These are phyloP conservation scores for Chiloscyllium punctatum DNA, from an alignment of 2,797 vertebrate species.

Conservation along the genomic window DNA sequence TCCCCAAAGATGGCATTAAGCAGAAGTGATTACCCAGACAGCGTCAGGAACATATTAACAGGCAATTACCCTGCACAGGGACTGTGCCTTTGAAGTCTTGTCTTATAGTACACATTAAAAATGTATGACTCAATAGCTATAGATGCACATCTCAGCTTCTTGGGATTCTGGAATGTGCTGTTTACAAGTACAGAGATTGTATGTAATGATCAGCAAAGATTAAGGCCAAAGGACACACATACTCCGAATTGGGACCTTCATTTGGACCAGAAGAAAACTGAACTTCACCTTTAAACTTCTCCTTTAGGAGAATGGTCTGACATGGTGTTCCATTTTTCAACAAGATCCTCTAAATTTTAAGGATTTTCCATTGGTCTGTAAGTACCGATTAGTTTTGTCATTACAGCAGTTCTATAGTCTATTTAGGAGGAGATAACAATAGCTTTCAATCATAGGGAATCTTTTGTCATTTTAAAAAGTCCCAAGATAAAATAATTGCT, in stretches of 20 bases:
- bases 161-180: slow-evolving; percentile 23
- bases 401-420: neutral
- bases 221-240: neutral
- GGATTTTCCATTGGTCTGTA: neutral
- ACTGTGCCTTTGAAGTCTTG: slow-evolving; percentile 32
- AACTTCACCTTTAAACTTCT: neutral
- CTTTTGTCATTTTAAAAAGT: neutral
- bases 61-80: slow-evolving; percentile 32
- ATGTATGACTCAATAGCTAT: slow-evolving; percentile 35
- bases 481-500: neutral
- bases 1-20: slow-evolving; percentile 35
- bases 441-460: neutral
- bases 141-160: slow-evolving; percentile 26
- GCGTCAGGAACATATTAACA: slow-evolving; percentile 34
- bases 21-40: slow-evolving; percentile 33
- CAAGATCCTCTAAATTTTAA: neutral
- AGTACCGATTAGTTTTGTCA: neutral
- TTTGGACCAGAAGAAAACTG: neutral
- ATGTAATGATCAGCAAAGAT: neutral
- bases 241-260: neutral
- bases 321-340: neutral
- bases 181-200: slow-evolving; percentile 8
- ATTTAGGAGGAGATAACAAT: neutral
- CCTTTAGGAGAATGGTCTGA: neutral
- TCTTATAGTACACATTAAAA: slow-evolving; percentile 36